These are phyloP conservation scores for Nipponia nippon DNA, from an alignment of 2,113 vertebrate genomes.

Conservation along the genomic window DNA sequence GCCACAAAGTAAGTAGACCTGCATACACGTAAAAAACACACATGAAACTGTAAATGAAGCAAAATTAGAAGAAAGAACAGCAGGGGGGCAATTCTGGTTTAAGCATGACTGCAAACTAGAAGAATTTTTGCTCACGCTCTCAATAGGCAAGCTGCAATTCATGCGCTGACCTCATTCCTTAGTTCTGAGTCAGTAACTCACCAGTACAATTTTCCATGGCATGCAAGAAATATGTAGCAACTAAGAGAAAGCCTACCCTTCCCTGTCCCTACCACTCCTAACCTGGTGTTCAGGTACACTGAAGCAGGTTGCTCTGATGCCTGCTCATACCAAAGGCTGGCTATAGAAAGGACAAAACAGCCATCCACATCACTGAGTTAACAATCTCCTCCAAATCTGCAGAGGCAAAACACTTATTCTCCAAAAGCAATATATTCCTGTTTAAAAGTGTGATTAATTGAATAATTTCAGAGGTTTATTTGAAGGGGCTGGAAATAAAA, in stretches of 20 bases:
- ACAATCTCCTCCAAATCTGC: background rate
- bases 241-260: too few species aligned
- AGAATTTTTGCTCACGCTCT: background rate
- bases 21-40: background rate
- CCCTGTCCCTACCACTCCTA: background rate
- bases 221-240: accelerated
- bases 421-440: background rate
- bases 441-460: background rate
- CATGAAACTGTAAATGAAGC: background rate
- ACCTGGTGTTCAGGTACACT: background rate
- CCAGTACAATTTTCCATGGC: background rate
- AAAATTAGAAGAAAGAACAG: background rate
- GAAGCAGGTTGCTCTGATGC: background rate
- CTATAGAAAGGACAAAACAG: background rate
- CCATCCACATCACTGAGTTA: background rate
- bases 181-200: background rate
- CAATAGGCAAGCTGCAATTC: background rate
- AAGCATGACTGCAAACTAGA: background rate
- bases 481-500: background rate
- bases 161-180: background rate
- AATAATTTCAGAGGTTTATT: background rate
- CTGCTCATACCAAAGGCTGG: background rate
- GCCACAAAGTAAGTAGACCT: background rate
- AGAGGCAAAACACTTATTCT: background rate
- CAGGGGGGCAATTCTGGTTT: background rate